A percentile compares a stretch with the other conserved stretches of the same genome.
These are phyloP conservation scores for Myotis planiceps DNA, from an alignment of 2,797 vertebrate species.

Conservation along the genomic window DNA sequence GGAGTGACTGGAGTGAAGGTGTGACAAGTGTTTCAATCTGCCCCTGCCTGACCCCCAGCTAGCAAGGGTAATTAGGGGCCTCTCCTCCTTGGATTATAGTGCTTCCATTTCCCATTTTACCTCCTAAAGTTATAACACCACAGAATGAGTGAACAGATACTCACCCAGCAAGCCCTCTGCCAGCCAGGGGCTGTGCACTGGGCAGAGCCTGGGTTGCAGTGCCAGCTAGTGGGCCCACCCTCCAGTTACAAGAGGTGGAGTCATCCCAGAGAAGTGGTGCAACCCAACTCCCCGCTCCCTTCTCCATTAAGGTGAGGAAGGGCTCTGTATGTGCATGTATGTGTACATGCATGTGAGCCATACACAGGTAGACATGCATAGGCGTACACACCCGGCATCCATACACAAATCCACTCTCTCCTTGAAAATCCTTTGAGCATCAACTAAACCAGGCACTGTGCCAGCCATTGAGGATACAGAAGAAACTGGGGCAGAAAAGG, in stretches of 20 bases:
- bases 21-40: neutral
- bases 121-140: constrained; percentile 57
- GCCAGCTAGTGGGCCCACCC: neutral
- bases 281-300: neutral
- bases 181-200: neutral
- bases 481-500: neutral
- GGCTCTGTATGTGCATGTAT: neutral
- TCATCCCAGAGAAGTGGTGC: neutral
- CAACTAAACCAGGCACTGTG: neutral
- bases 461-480: neutral
- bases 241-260: neutral
- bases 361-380: neutral
- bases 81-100: neutral
- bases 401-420: neutral
- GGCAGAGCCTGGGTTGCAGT: neutral
- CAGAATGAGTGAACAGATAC: neutral
- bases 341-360: neutral
- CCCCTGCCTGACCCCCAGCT: neutral
- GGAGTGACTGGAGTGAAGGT: neutral
- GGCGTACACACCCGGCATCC: accelerated
- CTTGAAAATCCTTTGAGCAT: neutral
- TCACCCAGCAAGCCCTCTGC: neutral
- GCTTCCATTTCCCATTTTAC: neutral
- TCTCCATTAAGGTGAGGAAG: neutral
- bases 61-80: constrained; percentile 9